Evolutionary conservation across 2,888 invertebrate species (phyloP).

Genomic region (Crepidodera aurea): DNA sequence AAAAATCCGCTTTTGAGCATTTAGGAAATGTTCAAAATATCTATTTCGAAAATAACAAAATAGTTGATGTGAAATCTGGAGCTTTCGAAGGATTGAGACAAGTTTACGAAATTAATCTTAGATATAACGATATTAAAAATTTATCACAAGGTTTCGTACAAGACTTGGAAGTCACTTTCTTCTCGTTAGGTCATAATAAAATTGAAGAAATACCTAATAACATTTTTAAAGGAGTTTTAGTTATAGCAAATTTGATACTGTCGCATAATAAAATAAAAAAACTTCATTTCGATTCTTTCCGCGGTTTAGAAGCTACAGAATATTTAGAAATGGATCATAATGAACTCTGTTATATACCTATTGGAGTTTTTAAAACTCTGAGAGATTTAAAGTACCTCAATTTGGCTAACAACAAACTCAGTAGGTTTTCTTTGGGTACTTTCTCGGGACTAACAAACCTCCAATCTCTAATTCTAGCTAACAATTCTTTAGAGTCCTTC

Average conservation of each 20-base stretch:
- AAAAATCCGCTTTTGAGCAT: slow-evolving; percentile 48
- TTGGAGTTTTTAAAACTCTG: slow-evolving; percentile 52
- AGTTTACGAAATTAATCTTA: slow-evolving; percentile 53
- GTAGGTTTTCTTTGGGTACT: slow-evolving; percentile 49
- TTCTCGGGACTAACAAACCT: slow-evolving; percentile 55
- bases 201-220: slow-evolving; percentile 47
- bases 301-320: slow-evolving; percentile 50
- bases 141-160: slow-evolving; percentile 51
- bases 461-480: slow-evolving; percentile 49
- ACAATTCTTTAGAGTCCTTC: slow-evolving; percentile 51
- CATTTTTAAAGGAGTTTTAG: slow-evolving; percentile 50
- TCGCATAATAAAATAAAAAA: slow-evolving; percentile 52
- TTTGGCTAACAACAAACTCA: slow-evolving; percentile 53
- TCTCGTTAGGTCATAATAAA: slow-evolving; percentile 51
- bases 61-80: slow-evolving; percentile 46
- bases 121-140: slow-evolving; percentile 49
- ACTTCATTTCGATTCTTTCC: slow-evolving; percentile 50
- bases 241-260: slow-evolving; percentile 52
- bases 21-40: slow-evolving; percentile 49
- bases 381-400: slow-evolving; percentile 49
- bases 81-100: slow-evolving; percentile 55
- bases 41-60: slow-evolving; percentile 51
- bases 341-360: slow-evolving; percentile 52
- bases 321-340: slow-evolving; percentile 53
- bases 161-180: slow-evolving; percentile 49